Percentiles rank a stretch among this genome's conserved stretches.
Conservation (phyloP, 2,888 invertebrate species). For the Netelia inedita region DNA sequence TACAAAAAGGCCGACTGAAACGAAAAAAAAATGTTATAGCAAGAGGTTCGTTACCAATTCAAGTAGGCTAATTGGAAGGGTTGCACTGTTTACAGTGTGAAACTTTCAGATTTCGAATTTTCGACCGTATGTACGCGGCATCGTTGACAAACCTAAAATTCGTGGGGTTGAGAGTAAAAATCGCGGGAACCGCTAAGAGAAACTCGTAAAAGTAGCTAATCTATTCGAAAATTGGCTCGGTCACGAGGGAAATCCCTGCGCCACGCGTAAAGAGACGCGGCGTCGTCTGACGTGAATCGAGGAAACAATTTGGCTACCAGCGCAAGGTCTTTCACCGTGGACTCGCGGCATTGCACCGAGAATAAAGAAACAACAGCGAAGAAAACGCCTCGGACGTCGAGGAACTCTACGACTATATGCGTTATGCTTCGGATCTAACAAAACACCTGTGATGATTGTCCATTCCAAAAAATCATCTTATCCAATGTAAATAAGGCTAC, state of each 20-base stretch:
- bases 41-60: background rate
- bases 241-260: conserved; percentile 55
- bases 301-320: conserved; percentile 25
- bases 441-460: too few species aligned
- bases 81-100: background rate
- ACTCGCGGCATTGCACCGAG: conserved; percentile 28
- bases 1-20: too few species aligned
- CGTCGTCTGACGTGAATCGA: conserved; percentile 15
- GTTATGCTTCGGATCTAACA: background rate
- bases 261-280: conserved; percentile 25
- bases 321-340: conserved; percentile 31
- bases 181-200: conserved; percentile 22
- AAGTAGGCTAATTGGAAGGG: background rate
- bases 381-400: background rate
- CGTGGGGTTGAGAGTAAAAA: background rate
- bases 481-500: too few species aligned
- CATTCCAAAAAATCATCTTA: too few species aligned
- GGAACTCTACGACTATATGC: background rate
- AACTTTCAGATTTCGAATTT: background rate
- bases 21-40: background rate
- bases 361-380: conserved; percentile 28
- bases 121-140: background rate
- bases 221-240: conserved; percentile 48
- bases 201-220: conserved; percentile 13
- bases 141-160: background rate